Percentiles rank a stretch among this genome's conserved stretches.
Evolutionary conservation across 2,888 invertebrate genomes (phyloP).

Genomic region (Lathronympha strigana): DNA sequence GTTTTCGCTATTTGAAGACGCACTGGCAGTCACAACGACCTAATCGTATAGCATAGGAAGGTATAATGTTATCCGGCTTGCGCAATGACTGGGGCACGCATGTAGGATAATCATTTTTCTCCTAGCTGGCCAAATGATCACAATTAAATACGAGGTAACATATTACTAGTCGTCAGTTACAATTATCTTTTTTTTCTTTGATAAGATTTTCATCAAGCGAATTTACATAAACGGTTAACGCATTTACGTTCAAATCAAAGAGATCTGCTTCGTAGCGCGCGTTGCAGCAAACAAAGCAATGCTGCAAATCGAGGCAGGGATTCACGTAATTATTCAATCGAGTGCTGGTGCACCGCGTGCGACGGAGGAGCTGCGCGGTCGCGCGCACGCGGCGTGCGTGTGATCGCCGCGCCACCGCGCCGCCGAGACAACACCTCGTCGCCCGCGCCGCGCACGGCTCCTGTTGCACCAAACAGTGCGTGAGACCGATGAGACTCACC

Average conservation of each 20-base stretch:
- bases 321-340: conserved; percentile 77
- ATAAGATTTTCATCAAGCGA: not conserved
- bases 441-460: conserved; percentile 21
- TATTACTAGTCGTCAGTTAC: not conserved
- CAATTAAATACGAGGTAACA: conserved; percentile 15
- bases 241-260: conserved; percentile 16
- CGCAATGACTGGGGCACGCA: conserved; percentile 19
- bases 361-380: conserved; percentile 42
- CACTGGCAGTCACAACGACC: conserved; percentile 7
- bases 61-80: conserved; percentile 42
- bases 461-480: conserved; percentile 38
- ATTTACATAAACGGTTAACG: conserved; percentile 8
- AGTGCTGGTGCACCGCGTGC: conserved; percentile 70
- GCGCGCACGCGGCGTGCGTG: conserved; percentile 66
- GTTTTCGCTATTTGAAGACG: conserved; percentile 32
- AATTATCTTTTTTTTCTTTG: not conserved
- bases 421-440: conserved; percentile 30
- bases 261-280: conserved; percentile 29
- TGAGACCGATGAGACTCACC: conserved; percentile 15
- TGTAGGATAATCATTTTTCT: not conserved
- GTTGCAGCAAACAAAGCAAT: conserved; percentile 53
- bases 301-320: conserved; percentile 65
- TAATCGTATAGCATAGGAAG: conserved; percentile 30
- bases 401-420: conserved; percentile 53
- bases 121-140: conserved; percentile 1